Evolutionary conservation across 2,113 vertebrate genomes (phyloP), one percentile per base, ranked within the genome.

Genomic region (Fulmarus glacialis): DNA sequence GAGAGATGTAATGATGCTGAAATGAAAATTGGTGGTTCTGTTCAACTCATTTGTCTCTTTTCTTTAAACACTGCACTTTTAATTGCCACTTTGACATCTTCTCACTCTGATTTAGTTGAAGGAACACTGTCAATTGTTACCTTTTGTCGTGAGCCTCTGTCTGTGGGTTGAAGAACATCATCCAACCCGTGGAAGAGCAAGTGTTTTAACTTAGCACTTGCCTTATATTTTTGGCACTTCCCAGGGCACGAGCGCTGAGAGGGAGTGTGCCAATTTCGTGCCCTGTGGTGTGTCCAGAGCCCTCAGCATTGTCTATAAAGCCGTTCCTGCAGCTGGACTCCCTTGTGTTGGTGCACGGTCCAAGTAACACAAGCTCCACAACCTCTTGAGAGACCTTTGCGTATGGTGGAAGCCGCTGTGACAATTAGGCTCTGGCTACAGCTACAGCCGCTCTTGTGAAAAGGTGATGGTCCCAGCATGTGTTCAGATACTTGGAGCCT

Each of bases 281-380:
- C 21, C 40, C 30, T 16, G 12, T 72, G 43, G 12, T 72, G 55
- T 17, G 23, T 60, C 70, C 70, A 82, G 43, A 90, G 23, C 34
- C 30, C 40, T 38, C 42, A 36, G 27, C 0, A 0, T 38, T 72
- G 62, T 38, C 60, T 62, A 2, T 55, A 21, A 67, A 72, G 32
- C 68, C 11, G 2, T 40, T 87, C 32, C 52, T 87, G 60, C 13
- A 8, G 38, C n/a, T 71, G 56, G 18, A 58, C 34, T 75, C 15
- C 50, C 38, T 93, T 0, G 0, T 60, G 11, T 36, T 77, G 53
- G 18, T 68, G 16, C 36, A 24, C 0, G 0, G 20, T 87, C 42
- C 27, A 0, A 0, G 47, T 60, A 74, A 24, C 47, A 23, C 3
- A n/a, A 60, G 32, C 19, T 22, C n/a, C 11, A 16, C 32, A 45